Percentiles rank a stretch among this genome's conserved stretches.
These are phyloP conservation scores for Colinus virginianus DNA, from an alignment of 2,113 vertebrate genomes.

Conservation along the genomic window DNA sequence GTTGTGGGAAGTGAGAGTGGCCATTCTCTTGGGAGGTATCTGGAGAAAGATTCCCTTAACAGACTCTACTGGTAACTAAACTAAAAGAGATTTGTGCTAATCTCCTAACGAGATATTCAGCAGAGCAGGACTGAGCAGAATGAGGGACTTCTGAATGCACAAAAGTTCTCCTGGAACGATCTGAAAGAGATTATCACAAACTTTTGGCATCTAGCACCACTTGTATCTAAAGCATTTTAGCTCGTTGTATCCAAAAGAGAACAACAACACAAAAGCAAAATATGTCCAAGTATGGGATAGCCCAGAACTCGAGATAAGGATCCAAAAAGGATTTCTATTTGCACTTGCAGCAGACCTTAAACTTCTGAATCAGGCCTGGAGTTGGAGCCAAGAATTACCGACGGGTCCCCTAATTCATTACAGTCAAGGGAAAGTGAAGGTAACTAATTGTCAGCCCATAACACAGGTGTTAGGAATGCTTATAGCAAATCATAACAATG, in stretches of 20 bases:
- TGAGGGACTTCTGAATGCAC: rapidly evolving
- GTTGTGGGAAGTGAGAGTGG: neutral
- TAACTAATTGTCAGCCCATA: neutral
- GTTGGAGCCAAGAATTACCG: neutral
- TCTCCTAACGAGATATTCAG: rapidly evolving
- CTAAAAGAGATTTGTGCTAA: neutral
- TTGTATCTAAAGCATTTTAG: neutral
- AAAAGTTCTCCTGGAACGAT: neutral
- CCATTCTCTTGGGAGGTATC: neutral
- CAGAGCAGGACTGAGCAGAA: neutral
- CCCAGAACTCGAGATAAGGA: neutral
- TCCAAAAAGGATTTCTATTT: rapidly evolving
- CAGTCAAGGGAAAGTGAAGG: neutral
- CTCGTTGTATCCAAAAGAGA: rapidly evolving
- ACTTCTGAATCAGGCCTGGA: neutral
- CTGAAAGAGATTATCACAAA: neutral
- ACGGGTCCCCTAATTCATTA: neutral
- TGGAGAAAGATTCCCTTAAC: neutral
- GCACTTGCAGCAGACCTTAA: neutral
- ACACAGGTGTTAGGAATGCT: neutral
- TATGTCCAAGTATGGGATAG: neutral
- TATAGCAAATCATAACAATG: neutral
- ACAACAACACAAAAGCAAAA: neutral
- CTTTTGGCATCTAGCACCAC: neutral
- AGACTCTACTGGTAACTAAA: neutral